Evolutionary conservation across 2,888 invertebrate species (phyloP), one percentile per base, ranked within the genome.

Genomic region (Cataglyphis livida): DNA sequence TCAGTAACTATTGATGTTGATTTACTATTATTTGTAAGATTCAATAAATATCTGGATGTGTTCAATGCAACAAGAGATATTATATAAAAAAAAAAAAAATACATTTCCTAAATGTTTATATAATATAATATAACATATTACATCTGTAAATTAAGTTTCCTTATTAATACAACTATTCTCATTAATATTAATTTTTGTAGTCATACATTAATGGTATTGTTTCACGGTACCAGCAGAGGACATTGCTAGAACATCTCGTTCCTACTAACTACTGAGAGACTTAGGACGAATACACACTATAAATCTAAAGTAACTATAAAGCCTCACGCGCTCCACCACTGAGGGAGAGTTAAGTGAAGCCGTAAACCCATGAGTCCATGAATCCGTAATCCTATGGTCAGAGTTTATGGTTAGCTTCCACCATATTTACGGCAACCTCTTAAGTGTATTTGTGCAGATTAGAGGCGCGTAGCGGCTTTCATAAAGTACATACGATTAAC

Each of bases 391-490:
- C 79, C 54, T 70, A 82, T 64, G 79, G 79, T 82, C 70, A 65
- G 78, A 84, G 64, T 82, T 85, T 84, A 85, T 62, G 70, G 59
- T 79, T 70, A 35, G 79, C 57, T 79, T 15, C 84, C 38, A 70
- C 68, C 70, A 74, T 84, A 82, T 85, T 85, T 85, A 85, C 74
- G 81, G 59, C 54, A 41, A 44, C 48, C 62, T 84, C 82, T 66
- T 75, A 84, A 82, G 84, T 76, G 82, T 71, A 82, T 82, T 84
- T 84, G 68, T 75, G 82, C 75, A 84, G 75, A 82, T 84, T 82
- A 84, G 64, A 82, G 59, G 71, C 28, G 38, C 74, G 57, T 54
- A 68, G 68, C 73, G 64, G 81, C 48, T 79, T 78, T 71, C 81
- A 74, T 75, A 82, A 82, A 82, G 64, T 82, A 73, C 65, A 32